These are phyloP conservation scores for Dissostichus mawsoni DNA, from an alignment of 2,113 vertebrate genomes.

Conservation along the genomic window DNA sequence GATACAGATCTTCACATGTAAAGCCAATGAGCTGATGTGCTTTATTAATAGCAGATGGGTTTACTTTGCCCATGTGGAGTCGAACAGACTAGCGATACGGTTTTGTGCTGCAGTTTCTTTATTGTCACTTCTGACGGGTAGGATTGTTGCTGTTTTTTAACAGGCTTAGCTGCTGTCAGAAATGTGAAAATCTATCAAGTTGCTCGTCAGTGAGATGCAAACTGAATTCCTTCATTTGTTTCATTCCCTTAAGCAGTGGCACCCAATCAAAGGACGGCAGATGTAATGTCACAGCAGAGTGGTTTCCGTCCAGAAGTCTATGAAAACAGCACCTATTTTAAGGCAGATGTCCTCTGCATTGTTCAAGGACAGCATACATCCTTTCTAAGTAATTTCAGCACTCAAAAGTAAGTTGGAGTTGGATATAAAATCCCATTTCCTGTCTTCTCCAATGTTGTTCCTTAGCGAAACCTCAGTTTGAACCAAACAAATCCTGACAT, in stretches of 20 bases:
- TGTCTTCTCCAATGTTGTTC: conserved; percentile 4
- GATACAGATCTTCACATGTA: conserved; percentile 28
- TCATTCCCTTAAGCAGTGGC: conserved; percentile 40
- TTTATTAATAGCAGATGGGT: conserved; percentile 45
- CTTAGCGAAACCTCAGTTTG: conserved; percentile 20
- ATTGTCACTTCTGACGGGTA: conserved; percentile 29
- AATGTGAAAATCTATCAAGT: conserved; percentile 43
- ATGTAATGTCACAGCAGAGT: conserved; percentile 27
- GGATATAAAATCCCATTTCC: conserved; percentile 1
- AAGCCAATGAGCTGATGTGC: conserved; percentile 45
- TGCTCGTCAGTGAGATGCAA: conserved; percentile 18
- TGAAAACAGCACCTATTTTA: conserved; percentile 8
- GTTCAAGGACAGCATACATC: neutral
- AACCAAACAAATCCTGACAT: conserved; percentile 47
- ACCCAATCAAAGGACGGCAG: conserved; percentile 33
- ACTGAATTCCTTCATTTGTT: conserved; percentile 36
- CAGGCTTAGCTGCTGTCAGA: conserved; percentile 34
- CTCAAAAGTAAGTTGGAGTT: conserved; percentile 4
- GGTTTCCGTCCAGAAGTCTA: conserved; percentile 1
- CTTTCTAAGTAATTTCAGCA: conserved; percentile 1
- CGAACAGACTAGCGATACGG: neutral
- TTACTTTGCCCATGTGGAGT: conserved; percentile 21
- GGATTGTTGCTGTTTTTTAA: neutral
- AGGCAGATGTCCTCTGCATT: conserved; percentile 14
- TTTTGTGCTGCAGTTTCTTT: conserved; percentile 10